These are phyloP conservation scores for Agraylea sexmaculata DNA, from an alignment of 1,140 invertebrate genomes.

Conservation along the genomic window DNA sequence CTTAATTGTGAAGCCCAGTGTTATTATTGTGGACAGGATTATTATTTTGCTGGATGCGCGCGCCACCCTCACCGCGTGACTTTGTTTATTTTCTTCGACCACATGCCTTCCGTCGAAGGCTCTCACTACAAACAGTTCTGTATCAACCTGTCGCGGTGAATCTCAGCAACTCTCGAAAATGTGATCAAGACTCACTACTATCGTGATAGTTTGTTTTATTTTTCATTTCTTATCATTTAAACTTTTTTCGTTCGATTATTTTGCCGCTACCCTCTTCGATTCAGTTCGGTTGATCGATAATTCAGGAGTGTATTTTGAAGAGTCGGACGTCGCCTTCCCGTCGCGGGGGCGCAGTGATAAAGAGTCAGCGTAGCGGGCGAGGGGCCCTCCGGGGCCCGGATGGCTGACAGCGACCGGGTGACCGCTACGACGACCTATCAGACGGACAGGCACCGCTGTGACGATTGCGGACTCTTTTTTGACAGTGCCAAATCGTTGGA, in stretches of 20 bases:
- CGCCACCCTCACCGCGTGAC: conserved; percentile 10
- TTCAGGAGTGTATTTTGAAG: neutral
- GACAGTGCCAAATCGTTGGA: conserved; percentile 62
- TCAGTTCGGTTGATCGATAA: neutral
- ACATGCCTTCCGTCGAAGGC: conserved; percentile 4
- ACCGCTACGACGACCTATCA: conserved; percentile 33
- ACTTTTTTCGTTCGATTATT: neutral
- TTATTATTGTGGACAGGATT: neutral
- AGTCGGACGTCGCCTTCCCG: neutral
- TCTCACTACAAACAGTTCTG: neutral
- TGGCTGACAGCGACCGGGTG: conserved; percentile 41
- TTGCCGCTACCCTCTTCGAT: neutral
- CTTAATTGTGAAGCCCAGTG: neutral
- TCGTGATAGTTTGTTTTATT: conserved; percentile 13
- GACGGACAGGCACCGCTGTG: conserved; percentile 49
- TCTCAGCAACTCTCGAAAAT: conserved; percentile 13
- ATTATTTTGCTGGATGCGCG: conserved; percentile 2
- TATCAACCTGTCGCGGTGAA: conserved; percentile 4
- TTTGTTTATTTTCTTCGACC: conserved; percentile 11
- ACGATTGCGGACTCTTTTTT: conserved; percentile 59
- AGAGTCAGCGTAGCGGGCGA: neutral
- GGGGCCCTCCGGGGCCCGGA: conserved; percentile 19
- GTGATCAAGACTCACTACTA: conserved; percentile 12
- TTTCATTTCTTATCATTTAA: conserved; percentile 12
- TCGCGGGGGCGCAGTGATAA: neutral